These are phyloP conservation scores for Andricus quercusramuli DNA, from an alignment of 2,888 invertebrate genomes.

Conservation along the genomic window DNA sequence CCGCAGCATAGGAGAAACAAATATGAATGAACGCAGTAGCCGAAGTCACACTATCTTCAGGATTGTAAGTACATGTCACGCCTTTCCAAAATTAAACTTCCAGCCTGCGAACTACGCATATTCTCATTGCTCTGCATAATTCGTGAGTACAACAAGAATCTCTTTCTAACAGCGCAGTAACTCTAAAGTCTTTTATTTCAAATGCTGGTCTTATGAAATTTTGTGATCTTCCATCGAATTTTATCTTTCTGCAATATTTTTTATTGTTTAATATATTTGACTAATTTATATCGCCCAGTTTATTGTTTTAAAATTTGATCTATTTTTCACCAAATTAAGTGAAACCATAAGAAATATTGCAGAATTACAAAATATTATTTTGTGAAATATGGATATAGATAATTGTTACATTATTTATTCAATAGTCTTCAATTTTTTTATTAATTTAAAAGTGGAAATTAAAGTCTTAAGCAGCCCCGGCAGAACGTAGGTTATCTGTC, in stretches of 20 bases:
- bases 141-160: not conserved
- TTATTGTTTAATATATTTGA: conserved; percentile 25
- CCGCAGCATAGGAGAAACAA: conserved; percentile 88
- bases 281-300: not conserved
- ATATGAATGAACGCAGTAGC: conserved; percentile 94
- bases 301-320: not conserved
- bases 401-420: too few species aligned
- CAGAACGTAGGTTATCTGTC: too few species aligned
- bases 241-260: not conserved
- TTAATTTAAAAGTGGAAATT: too few species aligned
- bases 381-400: too few species aligned
- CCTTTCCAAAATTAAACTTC: not conserved
- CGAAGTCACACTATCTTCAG: conserved; percentile 94
- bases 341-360: too few species aligned
- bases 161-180: not conserved
- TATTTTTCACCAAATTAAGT: too few species aligned
- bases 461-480: too few species aligned
- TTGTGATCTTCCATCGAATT: not conserved
- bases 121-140: not conserved
- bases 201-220: not conserved
- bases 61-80: conserved; percentile 83
- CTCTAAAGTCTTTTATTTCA: not conserved
- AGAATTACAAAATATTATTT: too few species aligned
- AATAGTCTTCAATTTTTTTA: too few species aligned
- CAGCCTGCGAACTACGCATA: not conserved